Conservation (phyloP, 1,140 invertebrate genomes). For the Atta cephalotes region DNA sequence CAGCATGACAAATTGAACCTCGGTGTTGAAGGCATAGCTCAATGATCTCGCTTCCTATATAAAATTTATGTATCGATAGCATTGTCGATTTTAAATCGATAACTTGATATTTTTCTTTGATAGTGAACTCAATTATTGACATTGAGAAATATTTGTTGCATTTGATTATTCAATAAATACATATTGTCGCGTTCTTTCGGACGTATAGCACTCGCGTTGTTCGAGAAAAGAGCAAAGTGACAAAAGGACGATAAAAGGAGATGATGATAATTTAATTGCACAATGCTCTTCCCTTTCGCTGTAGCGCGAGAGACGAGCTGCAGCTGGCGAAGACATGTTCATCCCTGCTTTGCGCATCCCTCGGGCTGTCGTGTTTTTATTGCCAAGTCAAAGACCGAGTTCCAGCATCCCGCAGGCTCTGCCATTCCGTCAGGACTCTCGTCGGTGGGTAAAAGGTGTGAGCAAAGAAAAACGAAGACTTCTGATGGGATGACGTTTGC, state of each 20-base stretch:
- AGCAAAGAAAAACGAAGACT: constrained; percentile 21
- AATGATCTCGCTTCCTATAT: no score
- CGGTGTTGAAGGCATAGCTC: no score
- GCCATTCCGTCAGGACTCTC: constrained; percentile 47
- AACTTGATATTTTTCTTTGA: neutral
- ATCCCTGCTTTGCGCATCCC: constrained; percentile 25
- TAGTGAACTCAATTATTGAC: neutral
- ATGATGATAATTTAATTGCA: constrained; percentile 76
- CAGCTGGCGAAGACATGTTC: constrained; percentile 73
- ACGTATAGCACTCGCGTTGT: neutral
- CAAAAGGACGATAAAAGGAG: constrained; percentile 20
- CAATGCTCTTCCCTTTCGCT: constrained; percentile 58
- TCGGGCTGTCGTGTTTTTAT: constrained; percentile 70
- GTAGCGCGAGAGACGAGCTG: constrained; percentile 36
- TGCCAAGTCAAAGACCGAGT: constrained; percentile 72
- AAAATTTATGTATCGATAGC: no score
- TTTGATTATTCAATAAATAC: constrained; percentile 69
- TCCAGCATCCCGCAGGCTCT: constrained; percentile 59
- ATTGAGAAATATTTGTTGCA: neutral
- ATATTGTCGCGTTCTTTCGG: constrained; percentile 43
- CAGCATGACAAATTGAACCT: no score
- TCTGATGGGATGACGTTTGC: neutral
- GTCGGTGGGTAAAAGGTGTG: constrained; percentile 30
- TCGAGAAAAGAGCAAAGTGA: constrained; percentile 13
- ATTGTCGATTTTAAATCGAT: neutral